Evolutionary conservation across 1,140 invertebrate genomes (phyloP).

Genomic region (Formica exsecta): DNA sequence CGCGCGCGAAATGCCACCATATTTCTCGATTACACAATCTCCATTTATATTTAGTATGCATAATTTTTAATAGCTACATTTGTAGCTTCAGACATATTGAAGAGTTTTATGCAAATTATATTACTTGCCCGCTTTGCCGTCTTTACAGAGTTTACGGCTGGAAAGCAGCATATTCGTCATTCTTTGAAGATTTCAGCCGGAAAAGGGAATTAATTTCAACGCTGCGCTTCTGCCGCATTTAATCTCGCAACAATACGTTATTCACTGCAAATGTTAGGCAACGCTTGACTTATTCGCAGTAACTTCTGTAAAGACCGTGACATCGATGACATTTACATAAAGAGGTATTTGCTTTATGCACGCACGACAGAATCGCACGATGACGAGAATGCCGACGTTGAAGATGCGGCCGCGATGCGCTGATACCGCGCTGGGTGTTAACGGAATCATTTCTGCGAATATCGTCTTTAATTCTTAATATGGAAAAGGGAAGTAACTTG

Average conservation of each 20-base stretch:
- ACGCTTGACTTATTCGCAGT: neutral
- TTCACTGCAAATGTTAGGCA: neutral
- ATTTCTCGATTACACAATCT: neutral
- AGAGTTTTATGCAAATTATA: neutral
- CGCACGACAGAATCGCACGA: constrained; percentile 54
- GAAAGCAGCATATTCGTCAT: neutral
- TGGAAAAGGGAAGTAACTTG: constrained; percentile 16
- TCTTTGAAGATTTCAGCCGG: constrained; percentile 4
- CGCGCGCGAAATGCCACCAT: neutral
- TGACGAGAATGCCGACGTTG: constrained; percentile 20
- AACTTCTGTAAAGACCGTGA: constrained; percentile 15
- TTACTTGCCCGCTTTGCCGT: neutral
- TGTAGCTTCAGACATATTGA: neutral
- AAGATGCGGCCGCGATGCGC: neutral
- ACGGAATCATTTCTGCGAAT: constrained; percentile 45
- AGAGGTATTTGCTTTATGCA: constrained; percentile 58
- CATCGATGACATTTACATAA: constrained; percentile 26
- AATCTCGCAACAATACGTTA: constrained; percentile 42
- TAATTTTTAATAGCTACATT: neutral
- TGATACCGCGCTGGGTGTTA: neutral
- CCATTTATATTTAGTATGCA: neutral
- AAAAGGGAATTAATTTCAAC: constrained; percentile 33
- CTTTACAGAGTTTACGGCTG: neutral
- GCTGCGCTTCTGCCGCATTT: neutral
- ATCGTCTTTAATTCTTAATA: constrained; percentile 34